Evolutionary conservation across 2,888 invertebrate species (phyloP).

Genomic region (Cetonia aurata): DNA sequence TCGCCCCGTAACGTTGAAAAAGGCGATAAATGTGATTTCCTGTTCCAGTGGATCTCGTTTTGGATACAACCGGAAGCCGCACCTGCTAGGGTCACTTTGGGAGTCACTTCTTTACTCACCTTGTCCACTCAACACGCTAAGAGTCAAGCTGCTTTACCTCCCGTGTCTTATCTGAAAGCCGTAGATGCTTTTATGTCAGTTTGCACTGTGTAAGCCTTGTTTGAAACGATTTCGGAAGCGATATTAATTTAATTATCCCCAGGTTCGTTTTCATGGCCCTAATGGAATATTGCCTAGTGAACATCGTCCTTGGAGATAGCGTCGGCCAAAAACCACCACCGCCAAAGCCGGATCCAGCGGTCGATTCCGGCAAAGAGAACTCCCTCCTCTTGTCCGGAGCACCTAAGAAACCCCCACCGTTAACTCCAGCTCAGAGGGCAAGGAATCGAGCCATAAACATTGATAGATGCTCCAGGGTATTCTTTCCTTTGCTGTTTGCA

Average conservation of each 20-base stretch:
- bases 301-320: conserved; percentile 84
- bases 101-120: conserved; percentile 90
- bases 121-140: conserved; percentile 94
- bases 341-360: conserved; percentile 69
- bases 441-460: conserved; percentile 78
- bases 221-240: too few species aligned
- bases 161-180: conserved; percentile 93
- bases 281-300: conserved; percentile 93
- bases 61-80: conserved; percentile 97
- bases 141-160: conserved; percentile 92
- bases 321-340: conserved; percentile 73
- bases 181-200: conserved; percentile 95
- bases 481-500: conserved; percentile 79
- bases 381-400: conserved; percentile 63
- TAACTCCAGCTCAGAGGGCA: conserved; percentile 72
- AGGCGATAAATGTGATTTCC: conserved; percentile 3
- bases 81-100: conserved; percentile 91
- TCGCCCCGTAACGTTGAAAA: neutral
- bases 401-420: conserved; percentile 61
- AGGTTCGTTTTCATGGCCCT: conserved; percentile 93
- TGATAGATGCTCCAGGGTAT: conserved; percentile 77
- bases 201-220: conserved; percentile 80
- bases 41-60: conserved; percentile 88
- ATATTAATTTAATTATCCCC: conserved; percentile 45
- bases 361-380: conserved; percentile 69